Evolutionary conservation across 1,140 invertebrate genomes (phyloP), one percentile per base, ranked within the genome.

Genomic region (Plutomurus gul): DNA sequence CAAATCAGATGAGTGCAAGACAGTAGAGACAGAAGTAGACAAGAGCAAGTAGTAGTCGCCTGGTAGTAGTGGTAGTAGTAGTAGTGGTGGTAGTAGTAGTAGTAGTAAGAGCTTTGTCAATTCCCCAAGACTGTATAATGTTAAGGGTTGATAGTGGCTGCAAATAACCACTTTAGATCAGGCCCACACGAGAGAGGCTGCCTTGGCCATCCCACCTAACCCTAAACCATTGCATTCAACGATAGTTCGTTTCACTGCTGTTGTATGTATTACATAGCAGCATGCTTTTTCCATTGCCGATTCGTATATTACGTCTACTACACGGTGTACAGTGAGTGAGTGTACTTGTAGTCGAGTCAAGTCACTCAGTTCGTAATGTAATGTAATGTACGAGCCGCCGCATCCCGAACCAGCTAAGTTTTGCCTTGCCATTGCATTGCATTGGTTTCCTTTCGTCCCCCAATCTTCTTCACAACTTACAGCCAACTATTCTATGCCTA

Each of bases 151-250:
- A 79, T 79, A 72, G 78, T 82, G 78, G 81, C 81, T 82, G 81
- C 77, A 82, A 82, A 82, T 82, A 82, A 82, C 77, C 81, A 82
- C 81, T 82, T 81, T 82, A 82, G 77, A 82, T 79, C 75, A 79
- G 74, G 74, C 80, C 77, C 77, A 82, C 77, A 81, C 78, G 78
- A 79, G 78, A n/a, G 5, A 47, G 46, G 71, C 40, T 72, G 70
- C 71, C 77, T 65, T 30, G 65, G 56, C 77, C 77, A 75, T 74
- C 40, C 78, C 78, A 76, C 40, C 74, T 65, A 79, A 79, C 72
- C 77, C 77, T 73, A 78, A 36, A 51, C 36, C 47, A 40, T 49
- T 51, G 27, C 70, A 75, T 47, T 37, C 40, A 46, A 27, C 22
- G 47, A 25, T 47, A 10, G 18, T 7, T 27, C 25, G n/a, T 36